Evolutionary conservation across 1,140 invertebrate species (phyloP).

Genomic region (Eriosoma lanigerum): DNA sequence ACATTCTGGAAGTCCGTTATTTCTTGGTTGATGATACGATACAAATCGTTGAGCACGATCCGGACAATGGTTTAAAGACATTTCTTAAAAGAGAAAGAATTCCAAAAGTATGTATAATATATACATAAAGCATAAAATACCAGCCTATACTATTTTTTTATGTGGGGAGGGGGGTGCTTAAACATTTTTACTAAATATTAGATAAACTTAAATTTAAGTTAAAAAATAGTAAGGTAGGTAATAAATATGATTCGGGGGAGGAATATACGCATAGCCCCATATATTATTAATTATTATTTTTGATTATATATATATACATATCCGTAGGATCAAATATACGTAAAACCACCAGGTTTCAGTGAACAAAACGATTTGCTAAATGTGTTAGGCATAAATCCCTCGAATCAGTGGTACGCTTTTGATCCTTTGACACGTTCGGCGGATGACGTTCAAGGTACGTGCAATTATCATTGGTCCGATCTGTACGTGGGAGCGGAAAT

Average conservation of each 20-base stretch:
- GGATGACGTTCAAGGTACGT: not conserved
- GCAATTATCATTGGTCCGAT: conserved; percentile 28
- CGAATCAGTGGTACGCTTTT: conserved; percentile 18
- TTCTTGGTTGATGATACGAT: conserved; percentile 87
- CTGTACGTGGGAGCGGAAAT: conserved; percentile 25
- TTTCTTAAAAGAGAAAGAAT: conserved; percentile 45
- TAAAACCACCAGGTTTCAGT: conserved; percentile 22
- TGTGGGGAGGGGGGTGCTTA: too few relatives aligned
- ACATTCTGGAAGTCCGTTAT: conserved; percentile 76
- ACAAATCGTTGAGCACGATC: conserved; percentile 64
- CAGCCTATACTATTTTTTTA: too few relatives aligned
- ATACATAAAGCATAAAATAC: too few relatives aligned
- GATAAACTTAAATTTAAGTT: too few relatives aligned
- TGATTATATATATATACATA: too few relatives aligned
- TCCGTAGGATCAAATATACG: conserved; percentile 12
- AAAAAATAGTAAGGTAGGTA: too few relatives aligned
- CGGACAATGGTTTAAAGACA: conserved; percentile 13
- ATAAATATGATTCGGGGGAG: too few relatives aligned
- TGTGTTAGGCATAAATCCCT: conserved; percentile 1
- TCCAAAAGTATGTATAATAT: conserved; percentile 34
- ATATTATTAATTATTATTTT: too few relatives aligned
- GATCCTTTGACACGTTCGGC: not conserved
- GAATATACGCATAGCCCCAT: too few relatives aligned
- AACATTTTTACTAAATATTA: too few relatives aligned
- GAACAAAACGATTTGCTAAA: conserved; percentile 37